Percentiles rank a stretch among this genome's conserved stretches.
Evolutionary conservation across 2,113 vertebrate genomes (phyloP).

Genomic region (Acrocephalus kingi): DNA sequence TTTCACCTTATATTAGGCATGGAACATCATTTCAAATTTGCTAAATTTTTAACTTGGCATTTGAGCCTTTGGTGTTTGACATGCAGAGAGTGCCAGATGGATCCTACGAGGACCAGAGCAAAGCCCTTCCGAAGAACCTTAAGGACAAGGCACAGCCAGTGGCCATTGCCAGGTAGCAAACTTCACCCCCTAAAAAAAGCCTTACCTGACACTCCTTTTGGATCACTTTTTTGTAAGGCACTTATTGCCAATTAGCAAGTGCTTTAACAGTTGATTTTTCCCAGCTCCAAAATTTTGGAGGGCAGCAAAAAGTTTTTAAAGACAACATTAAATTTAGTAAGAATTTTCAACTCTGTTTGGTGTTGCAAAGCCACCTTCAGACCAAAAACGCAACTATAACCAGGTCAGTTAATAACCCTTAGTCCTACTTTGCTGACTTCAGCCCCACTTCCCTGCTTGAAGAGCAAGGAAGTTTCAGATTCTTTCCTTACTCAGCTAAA

Average conservation of each 20-base stretch:
- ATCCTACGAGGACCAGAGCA: accelerated
- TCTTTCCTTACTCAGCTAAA: not conserved
- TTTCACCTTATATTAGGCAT: not conserved
- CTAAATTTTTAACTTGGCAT: not conserved
- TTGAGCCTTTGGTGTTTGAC: not conserved
- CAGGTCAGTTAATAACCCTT: not conserved
- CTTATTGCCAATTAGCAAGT: not conserved
- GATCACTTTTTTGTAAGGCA: not conserved
- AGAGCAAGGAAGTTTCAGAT: not conserved
- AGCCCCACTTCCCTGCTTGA: not conserved
- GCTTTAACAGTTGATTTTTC: not conserved
- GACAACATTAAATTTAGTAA: not conserved
- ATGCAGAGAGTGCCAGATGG: accelerated
- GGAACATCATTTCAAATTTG: not conserved
- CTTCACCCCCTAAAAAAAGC: not conserved
- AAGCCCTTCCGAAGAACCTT: accelerated
- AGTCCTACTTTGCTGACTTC: not conserved
- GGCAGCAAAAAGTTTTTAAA: not conserved
- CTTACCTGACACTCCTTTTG: not conserved
- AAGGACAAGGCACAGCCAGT: not conserved
- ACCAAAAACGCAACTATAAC: accelerated
- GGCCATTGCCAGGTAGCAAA: accelerated
- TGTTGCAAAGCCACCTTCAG: not conserved
- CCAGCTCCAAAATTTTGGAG: not conserved
- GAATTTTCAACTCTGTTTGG: not conserved